These are phyloP conservation scores for Danio aesculapii DNA, from an alignment of 2,797 vertebrate genomes.

Conservation along the genomic window DNA sequence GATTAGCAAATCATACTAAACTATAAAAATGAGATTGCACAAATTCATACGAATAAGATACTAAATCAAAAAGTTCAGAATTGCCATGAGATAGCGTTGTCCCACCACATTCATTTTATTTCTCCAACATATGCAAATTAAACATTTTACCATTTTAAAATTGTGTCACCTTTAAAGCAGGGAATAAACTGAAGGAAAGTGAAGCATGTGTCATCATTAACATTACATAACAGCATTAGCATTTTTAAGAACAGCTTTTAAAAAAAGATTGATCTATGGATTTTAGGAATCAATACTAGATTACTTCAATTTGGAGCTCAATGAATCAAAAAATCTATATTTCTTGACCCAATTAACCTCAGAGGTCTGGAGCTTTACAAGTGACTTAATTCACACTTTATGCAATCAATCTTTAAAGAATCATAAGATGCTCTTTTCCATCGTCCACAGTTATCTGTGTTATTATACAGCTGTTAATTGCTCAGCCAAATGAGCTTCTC, in stretches of 20 bases:
- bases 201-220: background rate
- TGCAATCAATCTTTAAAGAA: constrained; percentile 4
- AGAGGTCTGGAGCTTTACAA: background rate
- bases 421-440: constrained; percentile 13
- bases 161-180: no score
- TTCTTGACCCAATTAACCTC: background rate
- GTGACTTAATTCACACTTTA: constrained; percentile 16
- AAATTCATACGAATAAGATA: no score
- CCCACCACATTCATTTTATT: no score
- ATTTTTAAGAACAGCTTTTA: background rate
- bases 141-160: no score
- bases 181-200: no score
- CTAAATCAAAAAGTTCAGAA: no score
- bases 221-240: background rate
- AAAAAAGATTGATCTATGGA: background rate
- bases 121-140: no score
- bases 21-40: no score
- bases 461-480: constrained; percentile 32
- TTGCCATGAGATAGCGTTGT: no score
- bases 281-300: background rate
- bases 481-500: constrained; percentile 28
- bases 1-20: no score
- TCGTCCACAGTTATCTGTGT: constrained; percentile 19
- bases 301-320: background rate
- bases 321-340: constrained; percentile 17